Conservation (phyloP, 1,140 invertebrate genomes). For the Streblospio benedicti region DNA sequence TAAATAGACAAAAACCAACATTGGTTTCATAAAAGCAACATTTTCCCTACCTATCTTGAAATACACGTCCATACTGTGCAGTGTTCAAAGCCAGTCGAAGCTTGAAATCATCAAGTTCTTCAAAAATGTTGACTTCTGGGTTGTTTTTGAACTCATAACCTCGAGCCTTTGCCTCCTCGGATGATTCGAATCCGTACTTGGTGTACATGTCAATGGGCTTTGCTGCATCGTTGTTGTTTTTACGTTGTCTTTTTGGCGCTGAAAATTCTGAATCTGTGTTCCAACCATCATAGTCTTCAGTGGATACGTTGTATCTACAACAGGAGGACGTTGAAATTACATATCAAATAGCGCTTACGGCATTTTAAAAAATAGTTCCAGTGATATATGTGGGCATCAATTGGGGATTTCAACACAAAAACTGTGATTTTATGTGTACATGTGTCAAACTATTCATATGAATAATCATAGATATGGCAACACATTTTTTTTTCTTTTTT, state of each 20-base stretch:
- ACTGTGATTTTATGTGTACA: no score
- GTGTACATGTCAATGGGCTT: conserved; percentile 25
- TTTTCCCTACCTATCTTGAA: conserved; percentile 35
- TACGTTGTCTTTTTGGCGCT: no score
- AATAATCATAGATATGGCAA: no score
- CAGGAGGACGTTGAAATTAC: background rate
- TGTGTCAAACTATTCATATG: no score
- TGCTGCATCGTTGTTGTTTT: no score
- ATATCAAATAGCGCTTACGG: background rate
- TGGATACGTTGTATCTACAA: conserved; percentile 45
- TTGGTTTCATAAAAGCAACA: no score
- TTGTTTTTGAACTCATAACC: conserved; percentile 43
- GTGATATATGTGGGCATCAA: no score
- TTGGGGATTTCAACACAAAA: no score
- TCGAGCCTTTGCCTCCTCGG: conserved; percentile 23
- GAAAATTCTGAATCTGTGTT: no score
- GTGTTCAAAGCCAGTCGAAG: conserved; percentile 39
- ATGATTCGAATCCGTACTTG: conserved; percentile 27
- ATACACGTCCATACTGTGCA: conserved; percentile 41
- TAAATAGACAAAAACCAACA: no score
- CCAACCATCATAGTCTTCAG: conserved; percentile 40
- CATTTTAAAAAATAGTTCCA: no score
- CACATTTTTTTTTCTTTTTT: no score
- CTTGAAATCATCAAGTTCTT: conserved; percentile 15
- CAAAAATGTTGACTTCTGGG: conserved; percentile 39